Conservation (phyloP, 1,140 invertebrate genomes). For the Trialeurodes vaporariorum region DNA sequence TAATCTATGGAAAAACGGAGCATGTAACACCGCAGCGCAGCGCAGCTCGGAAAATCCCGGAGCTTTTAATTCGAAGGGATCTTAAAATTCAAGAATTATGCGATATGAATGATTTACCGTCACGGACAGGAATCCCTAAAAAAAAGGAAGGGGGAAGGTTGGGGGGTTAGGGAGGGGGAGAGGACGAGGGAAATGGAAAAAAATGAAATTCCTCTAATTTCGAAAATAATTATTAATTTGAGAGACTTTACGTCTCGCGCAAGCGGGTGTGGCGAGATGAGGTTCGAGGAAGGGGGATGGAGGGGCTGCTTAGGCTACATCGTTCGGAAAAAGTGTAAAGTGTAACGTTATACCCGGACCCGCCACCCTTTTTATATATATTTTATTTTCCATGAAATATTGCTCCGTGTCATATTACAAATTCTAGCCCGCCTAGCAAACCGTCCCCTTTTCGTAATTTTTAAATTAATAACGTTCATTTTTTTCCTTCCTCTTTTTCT, state of each 20-base stretch:
- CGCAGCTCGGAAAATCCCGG: background rate
- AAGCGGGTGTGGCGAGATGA: background rate
- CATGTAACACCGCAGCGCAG: too few relatives aligned
- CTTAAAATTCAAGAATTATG: conserved; percentile 1
- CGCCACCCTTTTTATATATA: background rate
- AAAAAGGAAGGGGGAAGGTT: background rate
- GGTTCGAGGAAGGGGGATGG: background rate
- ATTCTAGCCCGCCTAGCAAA: background rate
- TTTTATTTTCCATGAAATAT: background rate
- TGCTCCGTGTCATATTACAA: background rate
- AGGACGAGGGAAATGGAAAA: too few relatives aligned
- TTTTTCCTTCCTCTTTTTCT: background rate
- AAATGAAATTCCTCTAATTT: conserved; percentile 1
- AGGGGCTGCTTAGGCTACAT: too few relatives aligned
- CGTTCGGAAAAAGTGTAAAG: background rate
- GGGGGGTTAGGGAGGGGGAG: too few relatives aligned
- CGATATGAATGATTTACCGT: background rate
- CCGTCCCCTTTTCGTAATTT: background rate
- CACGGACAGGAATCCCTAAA: background rate
- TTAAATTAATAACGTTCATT: background rate
- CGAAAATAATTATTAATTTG: conserved; percentile 1
- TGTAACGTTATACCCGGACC: background rate
- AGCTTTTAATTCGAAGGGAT: background rate
- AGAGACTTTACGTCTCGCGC: too few relatives aligned
- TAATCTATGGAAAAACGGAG: too few relatives aligned